These are phyloP conservation scores for Varanus komodoensis DNA, from an alignment of 2,113 vertebrate genomes.

Conservation along the genomic window DNA sequence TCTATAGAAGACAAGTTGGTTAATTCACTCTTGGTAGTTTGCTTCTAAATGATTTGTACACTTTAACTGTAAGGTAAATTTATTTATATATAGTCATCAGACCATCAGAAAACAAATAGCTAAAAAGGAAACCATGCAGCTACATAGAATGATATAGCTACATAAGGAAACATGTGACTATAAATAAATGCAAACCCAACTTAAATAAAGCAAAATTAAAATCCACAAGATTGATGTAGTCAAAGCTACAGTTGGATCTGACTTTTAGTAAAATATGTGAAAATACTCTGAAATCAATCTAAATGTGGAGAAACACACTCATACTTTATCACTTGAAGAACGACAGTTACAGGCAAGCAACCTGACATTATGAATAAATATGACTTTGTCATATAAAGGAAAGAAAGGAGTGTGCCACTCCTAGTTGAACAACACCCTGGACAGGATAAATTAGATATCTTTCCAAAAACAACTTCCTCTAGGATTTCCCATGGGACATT, in stretches of 20 bases:
- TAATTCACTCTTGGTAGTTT: not conserved
- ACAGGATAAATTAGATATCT: not conserved
- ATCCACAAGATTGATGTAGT: not conserved
- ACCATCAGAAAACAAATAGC: not conserved
- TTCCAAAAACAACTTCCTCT: not conserved
- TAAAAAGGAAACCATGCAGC: not conserved
- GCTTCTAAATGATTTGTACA: not conserved
- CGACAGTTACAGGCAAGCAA: no score
- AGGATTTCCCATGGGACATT: not conserved
- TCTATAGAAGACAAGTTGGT: not conserved
- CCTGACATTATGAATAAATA: no score
- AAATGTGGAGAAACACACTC: not conserved
- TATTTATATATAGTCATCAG: not conserved
- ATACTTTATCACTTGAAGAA: not conserved
- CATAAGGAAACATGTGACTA: not conserved
- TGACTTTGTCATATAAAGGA: constrained; percentile 4
- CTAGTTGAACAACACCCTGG: not conserved
- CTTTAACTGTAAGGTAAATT: not conserved
- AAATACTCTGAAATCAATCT: not conserved
- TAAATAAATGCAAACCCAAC: not conserved
- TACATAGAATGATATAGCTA: not conserved
- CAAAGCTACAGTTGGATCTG: not conserved
- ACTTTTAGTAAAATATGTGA: not conserved
- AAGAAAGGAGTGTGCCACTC: not conserved
- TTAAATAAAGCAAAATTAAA: not conserved